phyloP scores from a whole-genome alignment of 2,888 invertebrate species.

The Eremobia ochroleuca region DNA sequence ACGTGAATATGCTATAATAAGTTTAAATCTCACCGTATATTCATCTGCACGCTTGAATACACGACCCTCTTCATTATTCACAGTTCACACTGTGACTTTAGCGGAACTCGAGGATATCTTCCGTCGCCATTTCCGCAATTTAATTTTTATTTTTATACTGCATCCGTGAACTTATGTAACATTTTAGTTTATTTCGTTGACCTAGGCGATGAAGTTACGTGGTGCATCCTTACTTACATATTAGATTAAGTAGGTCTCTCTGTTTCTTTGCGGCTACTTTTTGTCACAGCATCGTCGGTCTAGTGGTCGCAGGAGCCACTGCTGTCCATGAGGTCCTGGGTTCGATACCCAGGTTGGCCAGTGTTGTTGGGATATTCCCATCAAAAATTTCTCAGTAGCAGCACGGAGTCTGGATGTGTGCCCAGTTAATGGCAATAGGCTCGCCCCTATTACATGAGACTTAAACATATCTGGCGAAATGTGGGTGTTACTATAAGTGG shows the following conservation, averaged over 20 bases:
- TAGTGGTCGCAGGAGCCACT: not conserved
- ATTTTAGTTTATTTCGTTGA: slow-evolving; percentile 42
- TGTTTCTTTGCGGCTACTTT: not conserved
- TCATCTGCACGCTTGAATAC: slow-evolving; percentile 32
- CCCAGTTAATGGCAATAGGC: not conserved
- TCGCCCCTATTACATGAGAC: not conserved
- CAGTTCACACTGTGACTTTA: slow-evolving; percentile 47
- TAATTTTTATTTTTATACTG: slow-evolving; percentile 47
- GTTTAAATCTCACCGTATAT: slow-evolving; percentile 3
- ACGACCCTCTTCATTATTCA: slow-evolving; percentile 51
- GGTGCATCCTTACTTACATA: slow-evolving; percentile 1
- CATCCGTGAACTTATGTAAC: slow-evolving; percentile 59
- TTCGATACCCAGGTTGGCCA: not conserved
- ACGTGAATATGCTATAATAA: slow-evolving; percentile 16
- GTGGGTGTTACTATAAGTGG: not conserved
- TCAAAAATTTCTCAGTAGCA: not conserved
- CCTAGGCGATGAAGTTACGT: slow-evolving; percentile 38
- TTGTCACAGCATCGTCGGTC: too few species aligned
- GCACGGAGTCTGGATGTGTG: not conserved
- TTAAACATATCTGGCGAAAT: not conserved
- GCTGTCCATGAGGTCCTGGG: not conserved
- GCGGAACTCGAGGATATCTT: slow-evolving; percentile 49
- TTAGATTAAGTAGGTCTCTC: not conserved
- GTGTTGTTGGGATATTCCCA: not conserved
- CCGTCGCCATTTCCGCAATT: slow-evolving; percentile 55